Evolutionary conservation across 2,113 vertebrate genomes (phyloP).

Genomic region (Mormyrus lacerda): DNA sequence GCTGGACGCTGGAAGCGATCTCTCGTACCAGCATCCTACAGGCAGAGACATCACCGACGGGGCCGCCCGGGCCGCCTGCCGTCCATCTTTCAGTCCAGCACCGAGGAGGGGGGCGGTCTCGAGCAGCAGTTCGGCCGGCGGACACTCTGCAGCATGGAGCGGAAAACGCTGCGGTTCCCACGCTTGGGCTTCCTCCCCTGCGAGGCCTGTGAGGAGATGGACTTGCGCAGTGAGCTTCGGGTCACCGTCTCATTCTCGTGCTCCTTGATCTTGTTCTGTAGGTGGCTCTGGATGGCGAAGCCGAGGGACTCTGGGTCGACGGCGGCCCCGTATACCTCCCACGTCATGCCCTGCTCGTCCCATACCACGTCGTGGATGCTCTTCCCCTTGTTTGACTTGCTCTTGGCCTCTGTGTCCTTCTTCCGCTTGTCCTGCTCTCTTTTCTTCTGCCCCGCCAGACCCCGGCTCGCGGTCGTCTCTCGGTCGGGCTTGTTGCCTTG

Average conservation of each 20-base stretch:
- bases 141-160: conserved; percentile 87
- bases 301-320: conserved; percentile 89
- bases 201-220: conserved; percentile 73
- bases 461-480: conserved; percentile 36
- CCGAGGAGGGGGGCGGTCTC: conserved; percentile 77
- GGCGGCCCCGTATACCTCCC: conserved; percentile 95
- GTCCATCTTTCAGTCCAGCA: conserved; percentile 70
- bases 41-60: neutral
- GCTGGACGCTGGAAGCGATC: neutral
- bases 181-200: conserved; percentile 78
- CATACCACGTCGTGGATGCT: conserved; percentile 82
- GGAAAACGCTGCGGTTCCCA: conserved; percentile 79
- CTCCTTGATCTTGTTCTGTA: conserved; percentile 93
- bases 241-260: conserved; percentile 77
- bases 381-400: conserved; percentile 64
- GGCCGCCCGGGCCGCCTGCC: neutral
- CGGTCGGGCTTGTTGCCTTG: conserved; percentile 13
- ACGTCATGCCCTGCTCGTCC: conserved; percentile 98
- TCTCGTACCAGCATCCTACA: neutral
- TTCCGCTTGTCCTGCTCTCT: conserved; percentile 30
- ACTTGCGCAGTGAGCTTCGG: conserved; percentile 72
- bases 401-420: conserved; percentile 31
- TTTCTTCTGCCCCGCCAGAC: conserved; percentile 33
- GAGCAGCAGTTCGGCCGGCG: conserved; percentile 85
- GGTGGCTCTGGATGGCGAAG: conserved; percentile 93